These are phyloP conservation scores for Drosophila lacertosa DNA, from an alignment of 1,140 invertebrate species.

Conservation along the genomic window DNA sequence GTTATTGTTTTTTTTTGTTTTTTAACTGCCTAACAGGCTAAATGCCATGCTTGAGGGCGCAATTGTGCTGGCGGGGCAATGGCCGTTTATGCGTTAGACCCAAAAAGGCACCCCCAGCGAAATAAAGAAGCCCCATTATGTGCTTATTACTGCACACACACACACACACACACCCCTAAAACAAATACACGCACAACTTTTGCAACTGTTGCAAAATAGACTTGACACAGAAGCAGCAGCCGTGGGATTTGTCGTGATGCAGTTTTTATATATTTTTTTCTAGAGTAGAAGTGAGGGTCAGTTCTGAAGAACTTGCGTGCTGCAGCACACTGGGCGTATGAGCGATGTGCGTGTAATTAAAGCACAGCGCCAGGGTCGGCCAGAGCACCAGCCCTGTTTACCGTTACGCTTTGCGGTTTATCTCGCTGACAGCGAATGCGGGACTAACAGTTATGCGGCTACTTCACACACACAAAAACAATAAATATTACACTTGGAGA, in stretches of 20 bases:
- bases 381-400: slow-evolving; percentile 22
- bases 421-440: slow-evolving; percentile 51
- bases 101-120: slow-evolving; percentile 10
- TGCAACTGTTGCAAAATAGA: slow-evolving; percentile 47
- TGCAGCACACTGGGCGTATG: slow-evolving; percentile 69
- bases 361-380: slow-evolving; percentile 62
- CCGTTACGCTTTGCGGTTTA: slow-evolving; percentile 57
- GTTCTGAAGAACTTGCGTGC: slow-evolving; percentile 33
- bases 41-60: slow-evolving; percentile 76
- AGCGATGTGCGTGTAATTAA: slow-evolving; percentile 63
- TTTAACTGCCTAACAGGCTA: slow-evolving; percentile 6
- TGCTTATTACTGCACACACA: slow-evolving; percentile 56
- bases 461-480: slow-evolving; percentile 25
- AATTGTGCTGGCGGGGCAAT: slow-evolving; percentile 74
- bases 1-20: slow-evolving; percentile 31
- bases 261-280: neutral
- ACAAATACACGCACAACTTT: neutral
- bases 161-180: neutral
- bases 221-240: slow-evolving; percentile 50
- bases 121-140: slow-evolving; percentile 72
- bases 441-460: slow-evolving; percentile 40
- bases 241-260: slow-evolving; percentile 44
- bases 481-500: slow-evolving; percentile 31
- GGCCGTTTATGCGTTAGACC: slow-evolving; percentile 30
- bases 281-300: slow-evolving; percentile 24